Base-by-base conservation (phyloP, 2,888 invertebrate species). In the Balanococcus diminutus region DNA sequence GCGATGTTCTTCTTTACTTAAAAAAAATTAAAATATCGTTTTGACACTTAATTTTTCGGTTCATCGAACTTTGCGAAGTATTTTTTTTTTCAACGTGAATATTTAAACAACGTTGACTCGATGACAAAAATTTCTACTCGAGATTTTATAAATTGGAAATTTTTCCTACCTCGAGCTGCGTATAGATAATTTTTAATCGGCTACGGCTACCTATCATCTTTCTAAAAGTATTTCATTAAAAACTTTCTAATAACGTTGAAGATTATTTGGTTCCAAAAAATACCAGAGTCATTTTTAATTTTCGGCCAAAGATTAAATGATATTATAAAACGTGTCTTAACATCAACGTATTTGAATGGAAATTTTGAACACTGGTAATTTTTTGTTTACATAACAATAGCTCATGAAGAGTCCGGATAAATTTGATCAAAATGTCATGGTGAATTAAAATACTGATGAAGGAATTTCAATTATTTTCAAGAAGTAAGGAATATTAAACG, bases 11-110 rank as follows among this genome's bases (percentile, higher is more conserved):
- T 19, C n/a, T 51, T 42, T 42, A 36, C 36, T 42, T 42, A 67
- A n/a, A n/a, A n/a, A n/a, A n/a, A 67, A 67, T 67, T 67, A 67
- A 67, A 67, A 28, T 4, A 14, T 67, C 61, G 11, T 67, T 67
- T 67, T 67, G 61, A 67, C 61, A 28, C 9, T 67, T 67, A 67
- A 67, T 67, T 67, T 67, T 67, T 25, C 28, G 61, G 61, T 67
- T 67, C 61, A 67, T 67, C 61, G 14, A 25, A 28, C 28, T 28
- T 28, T 9, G 14, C 61, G 16, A 67, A 67, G 28, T 67, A 25
- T 28, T 67, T 11, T 28, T 67, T 51, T 51, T 19, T 51, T 19
- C 25, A 67, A 67, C 61, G 25, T 67, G 0, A 67, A 67, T 11
- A 67, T 67, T 28, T 11, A 67, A 28, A 14, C 14, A 14, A 28